Conservation (phyloP, 2,888 invertebrate species). For the Acanthosepion pharaonis region DNA sequence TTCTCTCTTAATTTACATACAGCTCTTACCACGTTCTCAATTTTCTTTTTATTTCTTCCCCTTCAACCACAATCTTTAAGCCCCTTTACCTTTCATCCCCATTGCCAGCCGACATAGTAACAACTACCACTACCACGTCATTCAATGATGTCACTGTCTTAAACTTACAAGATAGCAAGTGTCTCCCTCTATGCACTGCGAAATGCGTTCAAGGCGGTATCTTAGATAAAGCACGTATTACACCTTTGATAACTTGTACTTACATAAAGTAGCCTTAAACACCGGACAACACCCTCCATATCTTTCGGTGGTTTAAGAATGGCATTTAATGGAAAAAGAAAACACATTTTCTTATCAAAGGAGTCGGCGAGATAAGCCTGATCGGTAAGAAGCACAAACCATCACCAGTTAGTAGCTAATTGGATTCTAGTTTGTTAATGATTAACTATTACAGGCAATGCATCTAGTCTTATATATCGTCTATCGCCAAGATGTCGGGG, state of each 20-base stretch:
- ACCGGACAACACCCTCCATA: neutral
- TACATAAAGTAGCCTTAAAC: neutral
- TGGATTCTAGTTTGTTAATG: neutral
- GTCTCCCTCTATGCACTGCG: neutral
- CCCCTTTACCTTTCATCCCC: neutral
- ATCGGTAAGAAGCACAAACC: neutral
- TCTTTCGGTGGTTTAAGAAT: neutral
- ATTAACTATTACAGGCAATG: neutral
- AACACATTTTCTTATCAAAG: neutral
- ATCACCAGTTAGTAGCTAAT: neutral
- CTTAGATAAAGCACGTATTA: conserved; percentile 8
- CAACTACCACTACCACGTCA: neutral
- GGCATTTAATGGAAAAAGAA: neutral
- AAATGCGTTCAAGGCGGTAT: neutral
- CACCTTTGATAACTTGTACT: conserved; percentile 33
- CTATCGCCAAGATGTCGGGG: no score
- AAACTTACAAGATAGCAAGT: neutral
- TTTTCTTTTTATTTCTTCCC: neutral
- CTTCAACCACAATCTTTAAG: neutral
- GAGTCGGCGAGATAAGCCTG: neutral
- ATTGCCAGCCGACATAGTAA: neutral
- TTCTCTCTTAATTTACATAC: neutral
- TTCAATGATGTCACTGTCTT: neutral
- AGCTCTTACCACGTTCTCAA: neutral
- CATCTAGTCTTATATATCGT: no score